Conservation (phyloP, 2,888 invertebrate genomes). For the Parnassius orleans region DNA sequence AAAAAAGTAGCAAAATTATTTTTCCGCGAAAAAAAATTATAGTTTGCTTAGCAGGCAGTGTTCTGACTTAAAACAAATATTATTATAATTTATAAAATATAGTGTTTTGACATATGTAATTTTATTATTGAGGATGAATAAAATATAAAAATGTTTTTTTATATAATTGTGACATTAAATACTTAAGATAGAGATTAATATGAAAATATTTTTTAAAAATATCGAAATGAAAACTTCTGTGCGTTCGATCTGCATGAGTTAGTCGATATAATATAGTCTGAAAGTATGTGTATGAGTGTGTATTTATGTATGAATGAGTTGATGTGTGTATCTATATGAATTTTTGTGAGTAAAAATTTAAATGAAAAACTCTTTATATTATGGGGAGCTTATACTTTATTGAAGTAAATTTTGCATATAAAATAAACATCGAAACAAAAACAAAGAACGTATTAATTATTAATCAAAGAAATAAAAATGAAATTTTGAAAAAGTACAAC, state of each 20-base stretch:
- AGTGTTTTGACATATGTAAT: constrained; percentile 3
- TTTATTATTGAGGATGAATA: background rate
- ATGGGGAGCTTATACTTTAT: constrained; percentile 16
- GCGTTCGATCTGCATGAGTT: constrained; percentile 1
- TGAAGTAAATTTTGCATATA: constrained; percentile 26
- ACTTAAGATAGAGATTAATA: constrained; percentile 1
- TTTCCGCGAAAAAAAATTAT: too few species aligned
- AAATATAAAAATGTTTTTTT: constrained; percentile 2
- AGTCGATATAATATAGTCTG: constrained; percentile 1
- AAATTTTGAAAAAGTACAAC: constrained; percentile 19
- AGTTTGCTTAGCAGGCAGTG: background rate
- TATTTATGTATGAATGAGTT: background rate
- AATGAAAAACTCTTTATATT: constrained; percentile 2
- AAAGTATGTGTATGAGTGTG: background rate
- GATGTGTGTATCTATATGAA: background rate
- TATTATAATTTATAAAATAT: constrained; percentile 1
- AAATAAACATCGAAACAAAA: constrained; percentile 27
- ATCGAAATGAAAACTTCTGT: constrained; percentile 2
- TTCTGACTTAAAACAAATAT: constrained; percentile 4
- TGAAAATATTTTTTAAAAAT: background rate
- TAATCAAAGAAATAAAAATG: constrained; percentile 23
- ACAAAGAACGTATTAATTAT: constrained; percentile 24
- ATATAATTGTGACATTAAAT: constrained; percentile 3
- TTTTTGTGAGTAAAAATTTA: constrained; percentile 4
- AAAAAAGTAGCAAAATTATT: too few species aligned